Percentiles rank a stretch among this genome's conserved stretches.
Evolutionary conservation across 30 jellyfish, hydroid and myxozoan species (phyloP).

Genomic region (Aurelia aurita complex sp. Pacific): DNA sequence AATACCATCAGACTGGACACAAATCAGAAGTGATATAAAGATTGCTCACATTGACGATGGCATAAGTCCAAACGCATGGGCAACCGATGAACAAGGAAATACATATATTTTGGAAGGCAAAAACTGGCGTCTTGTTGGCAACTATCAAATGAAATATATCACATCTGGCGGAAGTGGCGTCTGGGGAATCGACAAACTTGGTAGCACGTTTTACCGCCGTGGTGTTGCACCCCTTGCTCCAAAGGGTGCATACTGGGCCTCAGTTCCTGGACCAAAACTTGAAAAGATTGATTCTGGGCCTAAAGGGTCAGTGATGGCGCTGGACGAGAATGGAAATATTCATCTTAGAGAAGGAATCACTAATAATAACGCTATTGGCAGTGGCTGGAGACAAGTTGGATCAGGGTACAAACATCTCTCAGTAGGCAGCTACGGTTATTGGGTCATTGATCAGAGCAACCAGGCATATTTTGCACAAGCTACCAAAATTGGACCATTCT

Average conservation of each 20-base stretch:
- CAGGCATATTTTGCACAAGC: slow-evolving; percentile 70
- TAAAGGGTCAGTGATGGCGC: slow-evolving; percentile 63
- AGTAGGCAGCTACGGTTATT: slow-evolving; percentile 82
- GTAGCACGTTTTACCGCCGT: slow-evolving; percentile 39
- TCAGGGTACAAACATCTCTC: slow-evolving; percentile 66
- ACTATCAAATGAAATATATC: slow-evolving; percentile 33
- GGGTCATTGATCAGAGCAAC: slow-evolving; percentile 62
- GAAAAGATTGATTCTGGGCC: slow-evolving; percentile 89
- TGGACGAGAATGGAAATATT: slow-evolving; percentile 53
- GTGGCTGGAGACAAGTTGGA: slow-evolving; percentile 69
- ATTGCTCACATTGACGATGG: slow-evolving; percentile 65
- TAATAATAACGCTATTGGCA: slow-evolving; percentile 62
- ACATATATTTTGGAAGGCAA: slow-evolving; percentile 50
- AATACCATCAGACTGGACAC: slow-evolving; percentile 56
- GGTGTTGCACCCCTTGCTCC: slow-evolving; percentile 70
- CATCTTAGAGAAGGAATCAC: slow-evolving; percentile 80
- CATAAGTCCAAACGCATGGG: slow-evolving; percentile 69
- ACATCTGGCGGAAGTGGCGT: slow-evolving; percentile 96
- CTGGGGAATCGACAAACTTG: slow-evolving; percentile 77
- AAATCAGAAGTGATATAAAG: slow-evolving; percentile 1
- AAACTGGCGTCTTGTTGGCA: slow-evolving; percentile 49
- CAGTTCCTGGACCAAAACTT: slow-evolving; percentile 31
- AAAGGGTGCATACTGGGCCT: slow-evolving; percentile 63
- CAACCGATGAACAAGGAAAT: slow-evolving; percentile 43
- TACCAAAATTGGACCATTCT: slow-evolving; percentile 30